Percentiles rank a stretch among this genome's conserved stretches.
Conservation (phyloP, 2,797 vertebrate genomes). For the Acropternis orthonyx region DNA sequence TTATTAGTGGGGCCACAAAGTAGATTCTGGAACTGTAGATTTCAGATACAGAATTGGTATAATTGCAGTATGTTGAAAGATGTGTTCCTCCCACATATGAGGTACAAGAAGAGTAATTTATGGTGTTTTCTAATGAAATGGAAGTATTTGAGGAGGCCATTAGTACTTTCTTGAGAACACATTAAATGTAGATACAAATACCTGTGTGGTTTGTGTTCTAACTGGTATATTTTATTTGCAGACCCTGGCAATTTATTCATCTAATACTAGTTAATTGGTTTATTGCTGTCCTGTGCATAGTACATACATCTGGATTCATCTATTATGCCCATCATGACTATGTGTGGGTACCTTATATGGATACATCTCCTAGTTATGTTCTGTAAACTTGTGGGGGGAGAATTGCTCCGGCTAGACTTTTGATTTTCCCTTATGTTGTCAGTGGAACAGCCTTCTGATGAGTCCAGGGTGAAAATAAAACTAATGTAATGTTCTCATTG, state of each 20-base stretch:
- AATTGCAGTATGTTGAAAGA: not conserved
- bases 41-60: not conserved
- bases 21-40: not conserved
- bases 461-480: slow-evolving; percentile 10
- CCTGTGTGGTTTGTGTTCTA: not conserved
- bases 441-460: not conserved
- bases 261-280: slow-evolving; percentile 21
- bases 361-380: not conserved
- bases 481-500: not conserved
- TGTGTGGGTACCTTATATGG: not conserved
- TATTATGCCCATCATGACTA: not conserved
- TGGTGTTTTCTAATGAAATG: not conserved
- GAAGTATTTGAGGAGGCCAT: not conserved
- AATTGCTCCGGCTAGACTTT: not conserved
- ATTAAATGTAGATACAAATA: not conserved
- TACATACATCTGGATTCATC: not conserved
- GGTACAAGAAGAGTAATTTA: not conserved
- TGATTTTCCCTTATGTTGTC: not conserved
- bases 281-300: not conserved
- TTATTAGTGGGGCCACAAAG: not conserved
- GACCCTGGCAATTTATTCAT: not conserved
- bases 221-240: not conserved
- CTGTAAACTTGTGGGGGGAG: not conserved
- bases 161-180: not conserved
- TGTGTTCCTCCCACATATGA: not conserved